These are phyloP conservation scores for Nerophis lumbriciformis DNA, from an alignment of 2,113 vertebrate species.

Conservation along the genomic window DNA sequence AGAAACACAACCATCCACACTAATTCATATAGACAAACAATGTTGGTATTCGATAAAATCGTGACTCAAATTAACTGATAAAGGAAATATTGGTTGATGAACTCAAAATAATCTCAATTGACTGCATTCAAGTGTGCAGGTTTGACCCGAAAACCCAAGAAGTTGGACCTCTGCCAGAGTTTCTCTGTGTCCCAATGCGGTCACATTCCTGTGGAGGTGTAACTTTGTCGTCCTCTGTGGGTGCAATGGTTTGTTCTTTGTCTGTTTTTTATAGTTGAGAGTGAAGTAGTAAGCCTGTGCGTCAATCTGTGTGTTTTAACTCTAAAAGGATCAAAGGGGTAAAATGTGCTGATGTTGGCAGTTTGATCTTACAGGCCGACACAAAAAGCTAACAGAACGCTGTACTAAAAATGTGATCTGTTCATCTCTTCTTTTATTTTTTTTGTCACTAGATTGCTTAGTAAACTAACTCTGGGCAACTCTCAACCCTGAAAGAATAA, in stretches of 20 bases:
- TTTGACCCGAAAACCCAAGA: neutral
- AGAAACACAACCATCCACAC: too few species aligned
- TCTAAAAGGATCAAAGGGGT: conserved; percentile 45
- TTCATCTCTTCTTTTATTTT: conserved; percentile 8
- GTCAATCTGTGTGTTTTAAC: conserved; percentile 9
- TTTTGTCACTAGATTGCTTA: conserved; percentile 23
- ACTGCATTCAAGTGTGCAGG: neutral
- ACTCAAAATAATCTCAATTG: neutral
- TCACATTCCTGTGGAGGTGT: neutral
- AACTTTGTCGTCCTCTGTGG: neutral
- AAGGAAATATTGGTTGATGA: neutral
- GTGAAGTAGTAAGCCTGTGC: conserved; percentile 14
- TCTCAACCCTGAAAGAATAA: conserved; percentile 53
- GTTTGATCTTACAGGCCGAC: conserved; percentile 38
- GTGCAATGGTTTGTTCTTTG: neutral
- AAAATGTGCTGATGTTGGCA: conserved; percentile 58
- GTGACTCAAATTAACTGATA: neutral
- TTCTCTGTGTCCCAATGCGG: neutral
- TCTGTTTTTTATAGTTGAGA: neutral
- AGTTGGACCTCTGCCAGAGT: neutral
- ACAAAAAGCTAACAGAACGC: conserved; percentile 47
- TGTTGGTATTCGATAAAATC: neutral
- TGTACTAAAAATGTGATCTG: conserved; percentile 45
- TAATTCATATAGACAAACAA: neutral
- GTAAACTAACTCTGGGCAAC: conserved; percentile 32